A percentile compares a stretch with the other conserved stretches of the same genome.
Conservation (phyloP, 2,888 invertebrate species). For the Eupithecia vulgata region DNA sequence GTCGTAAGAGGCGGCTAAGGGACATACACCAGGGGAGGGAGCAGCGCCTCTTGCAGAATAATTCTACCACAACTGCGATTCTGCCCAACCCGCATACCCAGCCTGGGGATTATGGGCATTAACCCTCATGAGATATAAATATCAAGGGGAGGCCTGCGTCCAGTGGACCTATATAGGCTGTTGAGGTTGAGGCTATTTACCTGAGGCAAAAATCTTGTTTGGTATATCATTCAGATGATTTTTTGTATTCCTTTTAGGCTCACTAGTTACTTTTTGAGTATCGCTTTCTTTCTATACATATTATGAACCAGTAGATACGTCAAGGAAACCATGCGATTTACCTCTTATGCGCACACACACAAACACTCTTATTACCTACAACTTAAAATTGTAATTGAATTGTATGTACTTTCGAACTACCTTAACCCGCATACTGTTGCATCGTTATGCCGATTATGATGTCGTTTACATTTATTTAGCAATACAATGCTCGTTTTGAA, state of each 20-base stretch:
- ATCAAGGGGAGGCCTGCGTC: too few relatives aligned
- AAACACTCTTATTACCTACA: not conserved
- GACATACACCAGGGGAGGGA: too few relatives aligned
- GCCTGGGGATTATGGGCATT: too few relatives aligned
- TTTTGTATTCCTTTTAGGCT: not conserved
- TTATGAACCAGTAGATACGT: not conserved
- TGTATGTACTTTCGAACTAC: not conserved
- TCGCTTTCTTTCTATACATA: not conserved
- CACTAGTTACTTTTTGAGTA: not conserved
- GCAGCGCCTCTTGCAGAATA: too few relatives aligned
- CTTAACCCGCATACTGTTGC: not conserved
- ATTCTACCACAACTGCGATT: too few relatives aligned
- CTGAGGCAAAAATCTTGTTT: not conserved
- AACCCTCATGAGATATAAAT: too few relatives aligned
- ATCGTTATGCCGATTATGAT: conserved; percentile 22
- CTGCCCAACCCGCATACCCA: too few relatives aligned
- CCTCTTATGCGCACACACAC: not conserved
- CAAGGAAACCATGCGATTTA: not conserved
- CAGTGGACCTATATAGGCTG: too few relatives aligned
- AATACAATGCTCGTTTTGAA: conserved; percentile 56
- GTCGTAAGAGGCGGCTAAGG: too few relatives aligned
- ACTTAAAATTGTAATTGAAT: not conserved
- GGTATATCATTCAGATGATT: not conserved
- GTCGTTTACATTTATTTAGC: conserved; percentile 34
- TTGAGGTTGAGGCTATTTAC: too few relatives aligned